phyloP scores from a whole-genome alignment of 1,140 invertebrate species.

The Drosophila seguyi region DNA sequence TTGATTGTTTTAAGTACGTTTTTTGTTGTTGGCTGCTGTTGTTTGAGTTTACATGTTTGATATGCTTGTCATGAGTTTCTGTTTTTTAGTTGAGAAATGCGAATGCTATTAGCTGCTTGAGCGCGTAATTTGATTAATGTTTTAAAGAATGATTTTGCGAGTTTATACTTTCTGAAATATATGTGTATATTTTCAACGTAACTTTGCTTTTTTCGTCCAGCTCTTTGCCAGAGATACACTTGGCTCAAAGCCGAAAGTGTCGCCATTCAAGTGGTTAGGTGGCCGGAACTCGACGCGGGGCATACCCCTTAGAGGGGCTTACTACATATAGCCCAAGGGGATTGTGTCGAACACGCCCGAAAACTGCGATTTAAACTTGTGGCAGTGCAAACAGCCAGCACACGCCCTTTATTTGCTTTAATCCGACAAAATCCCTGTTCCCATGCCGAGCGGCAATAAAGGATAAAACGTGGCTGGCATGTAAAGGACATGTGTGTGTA shows the following conservation, averaged over 20 bases:
- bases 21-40: conserved; percentile 26
- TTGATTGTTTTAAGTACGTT: conserved; percentile 75
- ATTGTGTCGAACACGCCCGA: conserved; percentile 15
- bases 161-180: conserved; percentile 27
- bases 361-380: conserved; percentile 70
- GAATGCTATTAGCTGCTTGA: conserved; percentile 52
- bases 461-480: conserved; percentile 80
- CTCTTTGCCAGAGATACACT: background rate
- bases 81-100: conserved; percentile 51
- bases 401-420: conserved; percentile 81
- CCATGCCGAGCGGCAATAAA: conserved; percentile 82
- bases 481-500: conserved; percentile 52
- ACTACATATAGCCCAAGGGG: background rate
- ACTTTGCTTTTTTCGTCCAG: conserved; percentile 35
- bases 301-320: conserved; percentile 26
- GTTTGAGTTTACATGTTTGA: conserved; percentile 46
- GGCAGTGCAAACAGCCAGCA: conserved; percentile 74
- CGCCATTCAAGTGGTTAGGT: conserved; percentile 16
- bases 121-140: conserved; percentile 59
- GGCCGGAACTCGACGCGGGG: conserved; percentile 8
- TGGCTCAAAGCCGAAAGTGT: conserved; percentile 46
- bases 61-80: conserved; percentile 71
- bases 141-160: conserved; percentile 47
- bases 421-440: conserved; percentile 78
- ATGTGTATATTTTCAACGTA: conserved; percentile 2